Evolutionary conservation across 1,140 invertebrate species (phyloP), one percentile per base, ranked within the genome.

Genomic region (Ceratitis capitata): DNA sequence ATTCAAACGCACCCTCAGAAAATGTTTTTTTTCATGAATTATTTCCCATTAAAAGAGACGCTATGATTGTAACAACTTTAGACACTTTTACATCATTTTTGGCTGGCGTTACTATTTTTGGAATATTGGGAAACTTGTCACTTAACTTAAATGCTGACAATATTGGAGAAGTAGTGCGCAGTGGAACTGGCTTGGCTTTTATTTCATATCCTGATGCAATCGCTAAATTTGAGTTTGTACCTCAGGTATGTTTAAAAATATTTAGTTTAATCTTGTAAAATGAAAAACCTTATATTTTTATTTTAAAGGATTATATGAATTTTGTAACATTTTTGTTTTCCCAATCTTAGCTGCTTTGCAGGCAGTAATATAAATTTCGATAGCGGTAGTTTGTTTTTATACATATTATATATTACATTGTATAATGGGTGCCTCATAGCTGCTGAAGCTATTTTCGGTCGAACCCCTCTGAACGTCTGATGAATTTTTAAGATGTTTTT

Each of bases 131-230:
- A 7, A 95, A 95, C 86, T 89, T 95, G 88, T 94, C 95, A 12
- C 91, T 94, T 86, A 94, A 95, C 87, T 89, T 95, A 7, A 91
- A 93, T 47, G 92, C 91, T 12, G 92, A 93, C 0, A 92, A 93
- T 84, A 93, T 95, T 6, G 87, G 91, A 47, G 90, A 93, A 39
- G 95, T 95, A 69, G 93, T 94, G 16, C 92, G 94, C 2, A 94
- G 94, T 64, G 96, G 96, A 16, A 94, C 95, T 29, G 96, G 96
- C 1, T 92, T 97, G 49, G 97, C 97, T 9, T 96, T 98, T 87
- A 94, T 98, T 26, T 97, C 96, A 0, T 98, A 98, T 92, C 97
- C 97, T 3, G 96, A 97, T 88, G 97, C 97, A 0, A 96, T 98
- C 69, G 94, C 96, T 1, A 96, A 97, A 89, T 96, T 97, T 88